Percentiles rank a stretch among this genome's conserved stretches.
phyloP scores from a whole-genome alignment of 2,888 invertebrate genomes.

The Hoplodrina ambigua region DNA sequence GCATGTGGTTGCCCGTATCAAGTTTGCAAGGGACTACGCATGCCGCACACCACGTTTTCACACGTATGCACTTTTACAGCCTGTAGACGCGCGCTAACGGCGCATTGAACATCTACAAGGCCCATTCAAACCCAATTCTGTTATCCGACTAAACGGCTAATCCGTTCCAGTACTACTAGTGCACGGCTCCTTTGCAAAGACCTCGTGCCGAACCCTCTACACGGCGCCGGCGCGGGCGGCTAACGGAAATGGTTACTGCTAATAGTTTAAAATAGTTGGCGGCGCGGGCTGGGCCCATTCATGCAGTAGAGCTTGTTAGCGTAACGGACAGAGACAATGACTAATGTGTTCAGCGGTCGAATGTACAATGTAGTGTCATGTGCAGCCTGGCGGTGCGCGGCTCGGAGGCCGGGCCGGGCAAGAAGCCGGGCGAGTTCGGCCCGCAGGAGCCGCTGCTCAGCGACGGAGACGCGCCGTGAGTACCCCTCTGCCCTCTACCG shows the following conservation, averaged over 20 bases:
- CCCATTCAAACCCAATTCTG: not conserved
- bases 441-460: slow-evolving; percentile 92
- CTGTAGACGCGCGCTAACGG: not conserved
- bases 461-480: slow-evolving; percentile 94
- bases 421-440: slow-evolving; percentile 91
- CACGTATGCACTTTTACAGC: too few relatives aligned
- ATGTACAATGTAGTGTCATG: slow-evolving; percentile 33
- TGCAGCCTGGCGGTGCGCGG: slow-evolving; percentile 93
- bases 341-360: slow-evolving; percentile 1
- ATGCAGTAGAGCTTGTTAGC: not conserved
- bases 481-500: slow-evolving; percentile 61
- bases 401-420: slow-evolving; percentile 93
- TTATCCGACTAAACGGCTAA: too few relatives aligned
- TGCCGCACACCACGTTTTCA: too few relatives aligned
- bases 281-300: not conserved
- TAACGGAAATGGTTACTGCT: too few relatives aligned
- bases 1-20: too few relatives aligned
- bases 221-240: too few relatives aligned
- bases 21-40: too few relatives aligned
- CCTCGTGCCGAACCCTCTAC: too few relatives aligned
- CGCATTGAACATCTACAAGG: not conserved
- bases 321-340: not conserved
- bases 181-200: too few relatives aligned
- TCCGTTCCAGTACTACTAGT: too few relatives aligned
- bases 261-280: not conserved